phyloP scores from a whole-genome alignment of 2,113 vertebrate genomes.

The Lathamus discolor region DNA sequence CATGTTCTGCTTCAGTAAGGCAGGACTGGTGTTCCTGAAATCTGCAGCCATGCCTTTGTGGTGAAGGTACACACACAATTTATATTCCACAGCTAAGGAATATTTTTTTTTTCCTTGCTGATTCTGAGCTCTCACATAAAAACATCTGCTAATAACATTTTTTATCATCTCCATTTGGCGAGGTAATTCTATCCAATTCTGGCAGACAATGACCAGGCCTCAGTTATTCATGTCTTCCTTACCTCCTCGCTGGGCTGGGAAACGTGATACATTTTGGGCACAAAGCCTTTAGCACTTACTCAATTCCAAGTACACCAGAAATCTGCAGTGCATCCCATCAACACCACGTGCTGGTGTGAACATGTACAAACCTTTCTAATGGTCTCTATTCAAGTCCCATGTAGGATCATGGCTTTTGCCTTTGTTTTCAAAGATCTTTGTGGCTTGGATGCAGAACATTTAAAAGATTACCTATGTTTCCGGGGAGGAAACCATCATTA shows the following conservation, averaged over 20 bases:
- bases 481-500: conserved; percentile 5
- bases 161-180: conserved; percentile 6
- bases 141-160: conserved; percentile 54
- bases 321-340: neutral
- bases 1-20: neutral
- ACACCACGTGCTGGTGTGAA: conserved; percentile 18
- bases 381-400: neutral
- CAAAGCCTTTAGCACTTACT: neutral
- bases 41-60: neutral
- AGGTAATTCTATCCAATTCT: conserved; percentile 25
- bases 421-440: conserved; percentile 16
- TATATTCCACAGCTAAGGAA: neutral
- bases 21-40: neutral
- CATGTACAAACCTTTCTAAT: neutral
- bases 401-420: neutral
- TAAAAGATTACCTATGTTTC: neutral
- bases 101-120: neutral
- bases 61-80: neutral
- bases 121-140: conserved; percentile 9
- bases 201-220: conserved; percentile 29
- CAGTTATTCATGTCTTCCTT: conserved; percentile 43
- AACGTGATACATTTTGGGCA: neutral
- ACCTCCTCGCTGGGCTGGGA: conserved; percentile 22
- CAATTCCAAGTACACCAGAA: conserved; percentile 36
- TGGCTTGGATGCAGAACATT: neutral